Evolutionary conservation across 2,113 vertebrate species (phyloP), one percentile per base, ranked within the genome.

Genomic region (Siphamia tubifer): DNA sequence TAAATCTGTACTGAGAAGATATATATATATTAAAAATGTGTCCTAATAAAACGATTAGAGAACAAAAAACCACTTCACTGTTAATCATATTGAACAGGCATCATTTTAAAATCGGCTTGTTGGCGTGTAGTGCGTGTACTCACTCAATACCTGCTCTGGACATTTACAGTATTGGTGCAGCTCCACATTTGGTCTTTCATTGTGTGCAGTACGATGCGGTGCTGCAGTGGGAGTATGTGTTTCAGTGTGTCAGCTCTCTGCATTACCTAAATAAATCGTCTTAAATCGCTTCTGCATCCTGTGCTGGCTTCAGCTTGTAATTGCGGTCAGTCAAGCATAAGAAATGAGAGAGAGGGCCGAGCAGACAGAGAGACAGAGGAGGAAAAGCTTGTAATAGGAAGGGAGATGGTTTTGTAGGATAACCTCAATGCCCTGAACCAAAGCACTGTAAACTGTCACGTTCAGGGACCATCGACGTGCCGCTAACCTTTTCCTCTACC

Each of bases 261-360:
- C 73, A 83, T 89, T 83, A 69, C 73, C 63, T 47, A 81, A 85
- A 90, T 84, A 67, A 90, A 88, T 90, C 83, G 84, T 80, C 90
- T 73, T 52, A 89, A 87, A 86, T 82, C 76, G 68, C 74, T 75
- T 68, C 84, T 53, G 82, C 86, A 90, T 92, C 90, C 88, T 90
- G 90, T 87, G 79, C 78, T 82, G 82, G 77, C 81, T 75, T 80
- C 53, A 67, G 76, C 71, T 86, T 80, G 80, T 89, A 91, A 91
- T 87, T 90, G 88, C 74, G 65, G 56, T 90, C 74, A 84, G 71
- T 90, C 68, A 73, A 91, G 84, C 89, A 71, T 83, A 88, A 85
- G 82, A 53, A 78, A 64, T 4, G 2, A 39, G 47, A 34, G 52
- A 44, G 38, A 48, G 49, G 27, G 24, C 53, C 42, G 21, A 27